Conservation (phyloP, 2,888 invertebrate genomes). For the Agrochola lychnidis region DNA sequence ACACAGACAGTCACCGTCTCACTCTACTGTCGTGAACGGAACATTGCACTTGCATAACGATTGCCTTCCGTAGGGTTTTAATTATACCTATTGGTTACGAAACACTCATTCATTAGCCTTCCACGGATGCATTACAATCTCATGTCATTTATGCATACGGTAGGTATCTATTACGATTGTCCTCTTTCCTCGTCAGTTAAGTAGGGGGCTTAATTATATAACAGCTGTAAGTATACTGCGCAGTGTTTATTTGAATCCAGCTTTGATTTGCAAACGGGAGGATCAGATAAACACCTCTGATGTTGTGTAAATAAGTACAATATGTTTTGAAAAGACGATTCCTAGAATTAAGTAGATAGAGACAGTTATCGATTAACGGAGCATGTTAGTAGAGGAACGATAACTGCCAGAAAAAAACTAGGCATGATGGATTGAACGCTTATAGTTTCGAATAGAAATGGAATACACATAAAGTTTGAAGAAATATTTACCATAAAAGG, state of each 20-base stretch:
- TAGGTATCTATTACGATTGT: slow-evolving; percentile 12
- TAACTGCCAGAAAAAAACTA: too few species aligned
- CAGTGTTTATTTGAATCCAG: background rate
- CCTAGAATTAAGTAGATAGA: background rate
- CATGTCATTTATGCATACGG: slow-evolving; percentile 30
- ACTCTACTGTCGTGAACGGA: slow-evolving; percentile 47
- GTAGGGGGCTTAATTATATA: slow-evolving; percentile 15
- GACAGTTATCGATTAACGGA: background rate
- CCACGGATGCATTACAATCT: slow-evolving; percentile 43
- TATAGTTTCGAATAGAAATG: background rate
- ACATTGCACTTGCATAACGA: slow-evolving; percentile 53
- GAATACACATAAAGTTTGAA: background rate
- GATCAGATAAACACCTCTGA: background rate
- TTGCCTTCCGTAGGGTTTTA: slow-evolving; percentile 52
- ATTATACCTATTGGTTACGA: slow-evolving; percentile 35
- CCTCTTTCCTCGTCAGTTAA: slow-evolving; percentile 12
- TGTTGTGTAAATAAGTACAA: background rate
- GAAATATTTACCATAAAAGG: background rate
- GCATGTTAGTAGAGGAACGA: background rate
- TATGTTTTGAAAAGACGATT: background rate
- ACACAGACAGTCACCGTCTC: slow-evolving; percentile 47
- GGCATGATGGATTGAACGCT: background rate
- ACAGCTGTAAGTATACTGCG: background rate
- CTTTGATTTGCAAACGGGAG: background rate
- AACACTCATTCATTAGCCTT: slow-evolving; percentile 35